Conservation (phyloP, 2,113 vertebrate genomes). For the Chiloscyllium plagiosum region DNA sequence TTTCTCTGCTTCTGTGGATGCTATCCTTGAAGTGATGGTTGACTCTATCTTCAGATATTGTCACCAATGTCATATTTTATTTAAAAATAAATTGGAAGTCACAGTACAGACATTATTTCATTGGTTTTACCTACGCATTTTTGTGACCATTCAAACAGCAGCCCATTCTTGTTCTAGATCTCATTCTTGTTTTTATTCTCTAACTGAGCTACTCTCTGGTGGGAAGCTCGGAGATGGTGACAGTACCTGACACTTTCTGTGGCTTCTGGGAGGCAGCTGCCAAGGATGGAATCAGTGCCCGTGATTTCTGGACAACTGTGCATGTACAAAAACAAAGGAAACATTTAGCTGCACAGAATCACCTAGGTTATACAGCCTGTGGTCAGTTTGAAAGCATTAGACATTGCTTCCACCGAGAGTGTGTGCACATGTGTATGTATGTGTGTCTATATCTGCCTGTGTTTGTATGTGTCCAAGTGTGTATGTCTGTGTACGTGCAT, state of each 20-base stretch:
- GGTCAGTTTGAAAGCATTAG: neutral
- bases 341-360: neutral
- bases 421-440: neutral
- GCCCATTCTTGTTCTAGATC: neutral
- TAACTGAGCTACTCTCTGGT: neutral
- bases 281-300: neutral
- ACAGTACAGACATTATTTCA: neutral
- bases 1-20: neutral
- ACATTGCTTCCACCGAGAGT: neutral
- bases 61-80: neutral
- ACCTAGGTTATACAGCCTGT: neutral
- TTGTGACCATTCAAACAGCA: neutral
- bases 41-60: neutral
- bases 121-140: neutral
- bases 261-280: neutral
- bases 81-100: neutral
- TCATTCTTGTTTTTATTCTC: neutral
- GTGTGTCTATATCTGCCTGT: no score
- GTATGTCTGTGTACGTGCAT: no score
- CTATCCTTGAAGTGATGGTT: neutral
- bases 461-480: no score
- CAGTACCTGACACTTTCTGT: constrained; percentile 15
- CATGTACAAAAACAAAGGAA: neutral
- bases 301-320: neutral
- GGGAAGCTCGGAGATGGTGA: neutral